Conservation (phyloP, 2,797 vertebrate species). For the Anguilla obscura region DNA sequence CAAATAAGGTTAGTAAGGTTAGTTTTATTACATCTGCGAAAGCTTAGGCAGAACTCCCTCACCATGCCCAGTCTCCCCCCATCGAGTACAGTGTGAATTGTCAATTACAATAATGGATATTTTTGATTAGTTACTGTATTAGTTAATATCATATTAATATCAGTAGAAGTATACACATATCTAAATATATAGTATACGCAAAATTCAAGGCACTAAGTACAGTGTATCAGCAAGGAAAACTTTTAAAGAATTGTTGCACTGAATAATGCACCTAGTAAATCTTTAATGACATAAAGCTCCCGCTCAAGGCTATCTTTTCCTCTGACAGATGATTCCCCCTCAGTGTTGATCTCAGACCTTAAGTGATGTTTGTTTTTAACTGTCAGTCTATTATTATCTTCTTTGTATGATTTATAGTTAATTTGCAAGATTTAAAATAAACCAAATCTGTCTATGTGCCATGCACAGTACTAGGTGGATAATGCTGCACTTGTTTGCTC, state of each 20-base stretch:
- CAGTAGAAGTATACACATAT: too few relatives aligned
- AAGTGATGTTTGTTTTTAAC: neutral
- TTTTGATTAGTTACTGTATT: too few relatives aligned
- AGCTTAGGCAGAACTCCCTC: too few relatives aligned
- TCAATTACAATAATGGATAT: too few relatives aligned
- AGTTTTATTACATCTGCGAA: too few relatives aligned
- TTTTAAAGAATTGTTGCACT: neutral
- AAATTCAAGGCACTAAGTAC: too few relatives aligned
- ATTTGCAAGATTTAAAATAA: neutral
- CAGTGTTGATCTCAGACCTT: neutral
- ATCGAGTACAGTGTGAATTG: too few relatives aligned
- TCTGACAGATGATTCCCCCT: neutral
- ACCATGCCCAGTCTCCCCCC: too few relatives aligned
- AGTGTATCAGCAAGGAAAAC: neutral
- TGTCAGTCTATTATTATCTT: neutral
- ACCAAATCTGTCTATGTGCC: neutral
- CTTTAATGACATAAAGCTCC: neutral
- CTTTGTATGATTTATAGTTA: neutral
- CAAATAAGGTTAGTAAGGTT: too few relatives aligned
- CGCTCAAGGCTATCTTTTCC: neutral
- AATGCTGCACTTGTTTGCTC: neutral
- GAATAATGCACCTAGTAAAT: neutral
- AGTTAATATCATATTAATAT: too few relatives aligned
- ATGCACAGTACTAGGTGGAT: neutral
- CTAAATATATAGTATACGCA: too few relatives aligned